Conservation (phyloP, 2,113 vertebrate genomes). For the Tachuris rubrigastra region DNA sequence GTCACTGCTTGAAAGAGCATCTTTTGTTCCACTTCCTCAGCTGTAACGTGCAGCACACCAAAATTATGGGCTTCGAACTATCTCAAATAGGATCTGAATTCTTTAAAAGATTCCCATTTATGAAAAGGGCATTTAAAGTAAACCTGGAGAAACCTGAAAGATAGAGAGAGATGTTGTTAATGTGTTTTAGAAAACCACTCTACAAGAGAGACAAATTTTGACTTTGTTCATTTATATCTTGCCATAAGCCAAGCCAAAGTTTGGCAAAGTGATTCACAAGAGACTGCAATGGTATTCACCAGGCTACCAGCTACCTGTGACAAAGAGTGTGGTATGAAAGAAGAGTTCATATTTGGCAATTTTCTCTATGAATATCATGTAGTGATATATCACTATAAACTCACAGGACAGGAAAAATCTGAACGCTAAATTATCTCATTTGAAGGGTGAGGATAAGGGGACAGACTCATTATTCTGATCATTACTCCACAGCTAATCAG, state of each 20-base stretch:
- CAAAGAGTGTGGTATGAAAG: neutral
- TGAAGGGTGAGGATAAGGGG: neutral
- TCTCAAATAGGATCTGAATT: neutral
- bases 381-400: neutral
- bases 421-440: neutral
- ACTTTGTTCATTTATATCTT: neutral
- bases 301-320: neutral
- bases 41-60: neutral
- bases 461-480: neutral
- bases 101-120: constrained; percentile 26
- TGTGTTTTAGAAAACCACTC: neutral
- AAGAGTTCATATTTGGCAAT: neutral
- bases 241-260: neutral
- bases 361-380: neutral
- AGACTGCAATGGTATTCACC: neutral
- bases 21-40: constrained; percentile 30
- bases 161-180: neutral
- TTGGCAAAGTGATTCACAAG: neutral
- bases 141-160: neutral
- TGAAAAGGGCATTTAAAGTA: constrained; percentile 14
- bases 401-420: neutral
- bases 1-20: constrained; percentile 29
- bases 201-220: neutral
- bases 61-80: constrained; percentile 10
- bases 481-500: constrained; percentile 4